Base-by-base conservation (phyloP, 2,113 vertebrate genomes). In the Cacatua alba region DNA sequence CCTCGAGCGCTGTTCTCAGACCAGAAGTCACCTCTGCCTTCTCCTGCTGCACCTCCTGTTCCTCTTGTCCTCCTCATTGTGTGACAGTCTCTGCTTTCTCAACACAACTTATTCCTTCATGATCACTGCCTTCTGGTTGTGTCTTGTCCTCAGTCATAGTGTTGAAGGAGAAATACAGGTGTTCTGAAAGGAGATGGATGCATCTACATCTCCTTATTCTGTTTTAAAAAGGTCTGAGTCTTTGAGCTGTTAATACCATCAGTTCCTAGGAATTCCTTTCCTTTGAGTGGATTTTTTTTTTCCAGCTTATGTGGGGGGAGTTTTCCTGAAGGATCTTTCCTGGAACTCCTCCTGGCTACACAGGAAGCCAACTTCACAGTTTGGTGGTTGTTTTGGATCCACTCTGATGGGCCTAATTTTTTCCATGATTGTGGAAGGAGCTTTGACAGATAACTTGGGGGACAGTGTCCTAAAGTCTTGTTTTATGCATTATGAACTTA, bases 261-360 rank as follows among this genome's bases (percentile, higher is more conserved):
- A 62, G 21, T 83, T 93, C 33, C 63, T 90, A 77, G 29, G 53
- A 92, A 90, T 93, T 93, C 44, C 49, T 75, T 67, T 93, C 78
- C 53, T 92, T 82, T 83, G 68, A 86, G 46, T 26, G 60, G 59
- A 74, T 93, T 92, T 90, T 65, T 91, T 65, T 41, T 90, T 72
- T 74, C 37, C 79, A 90, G 49, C 12, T 25, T 16, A 23, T 8
- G 39, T 5, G 31, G 39, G 48, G 12, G 39, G 39, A 93, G 24
- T 35, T 31, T 91, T 93, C 55, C 35, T 60, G 75, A 70, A 92
- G 59, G 26, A 33, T 69, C 20, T 60, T 93, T 91, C 82, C 81
- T 77, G 80, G 87, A 95, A 96, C 39, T 60, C 28, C 20, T 89
- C 46, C 53, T 88, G 96, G 55, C 85, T 94, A 15, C 55, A 51